Evolutionary conservation across 2,113 vertebrate genomes (phyloP).

Genomic region (Sigmodon hispidus): DNA sequence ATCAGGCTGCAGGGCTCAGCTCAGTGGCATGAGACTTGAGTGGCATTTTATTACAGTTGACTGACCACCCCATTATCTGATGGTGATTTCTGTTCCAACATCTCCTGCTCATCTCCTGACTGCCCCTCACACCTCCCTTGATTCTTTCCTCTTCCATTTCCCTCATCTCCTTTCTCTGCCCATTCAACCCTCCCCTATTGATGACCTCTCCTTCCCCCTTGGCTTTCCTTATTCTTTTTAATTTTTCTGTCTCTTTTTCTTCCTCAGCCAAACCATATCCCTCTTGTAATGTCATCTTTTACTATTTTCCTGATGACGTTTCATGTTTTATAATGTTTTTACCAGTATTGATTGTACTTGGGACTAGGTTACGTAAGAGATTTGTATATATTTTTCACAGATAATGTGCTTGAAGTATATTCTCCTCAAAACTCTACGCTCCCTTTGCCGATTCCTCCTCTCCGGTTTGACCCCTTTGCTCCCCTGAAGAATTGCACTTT

Average conservation of each 20-base stretch:
- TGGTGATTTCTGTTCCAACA: accelerated
- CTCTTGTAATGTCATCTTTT: background rate
- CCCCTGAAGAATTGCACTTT: background rate
- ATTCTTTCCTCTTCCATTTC: no score
- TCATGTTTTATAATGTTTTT: background rate
- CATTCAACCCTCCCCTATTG: no score
- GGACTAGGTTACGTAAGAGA: background rate
- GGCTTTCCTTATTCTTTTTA: accelerated
- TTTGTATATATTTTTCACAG: background rate
- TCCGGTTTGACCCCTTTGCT: background rate
- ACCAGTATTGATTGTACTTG: background rate
- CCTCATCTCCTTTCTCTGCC: background rate
- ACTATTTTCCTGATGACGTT: background rate
- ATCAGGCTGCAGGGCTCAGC: background rate
- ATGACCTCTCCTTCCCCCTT: background rate
- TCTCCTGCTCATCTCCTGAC: accelerated
- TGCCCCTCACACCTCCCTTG: accelerated
- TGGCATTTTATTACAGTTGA: background rate
- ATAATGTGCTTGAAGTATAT: background rate
- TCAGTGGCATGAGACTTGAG: background rate
- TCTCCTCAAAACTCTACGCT: background rate
- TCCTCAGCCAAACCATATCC: accelerated
- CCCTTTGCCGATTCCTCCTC: no score
- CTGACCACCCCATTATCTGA: background rate
- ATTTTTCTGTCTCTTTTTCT: background rate